A percentile compares a stretch with the other conserved stretches of the same genome.
Conservation (phyloP, 1,140 invertebrate species). For the Drosophila bocqueti region DNA sequence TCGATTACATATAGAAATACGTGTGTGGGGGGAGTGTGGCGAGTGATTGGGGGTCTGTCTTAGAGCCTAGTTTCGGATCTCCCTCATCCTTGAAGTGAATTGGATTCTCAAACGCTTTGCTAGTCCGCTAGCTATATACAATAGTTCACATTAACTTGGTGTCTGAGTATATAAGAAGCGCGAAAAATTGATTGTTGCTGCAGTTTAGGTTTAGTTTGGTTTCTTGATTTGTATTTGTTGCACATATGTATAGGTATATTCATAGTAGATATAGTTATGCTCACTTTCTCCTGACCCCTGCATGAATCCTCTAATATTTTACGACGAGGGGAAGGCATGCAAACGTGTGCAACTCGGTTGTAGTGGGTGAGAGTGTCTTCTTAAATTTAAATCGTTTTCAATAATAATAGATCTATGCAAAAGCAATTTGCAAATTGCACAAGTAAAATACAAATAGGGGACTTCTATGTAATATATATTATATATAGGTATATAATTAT, state of each 20-base stretch:
- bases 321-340: constrained; percentile 61
- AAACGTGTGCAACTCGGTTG: constrained; percentile 39
- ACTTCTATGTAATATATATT: constrained; percentile 23
- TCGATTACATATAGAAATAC: constrained; percentile 14
- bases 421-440: constrained; percentile 50
- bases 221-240: constrained; percentile 40
- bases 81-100: neutral
- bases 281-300: neutral
- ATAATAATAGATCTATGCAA: constrained; percentile 41
- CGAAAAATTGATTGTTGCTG: constrained; percentile 78
- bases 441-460: constrained; percentile 41
- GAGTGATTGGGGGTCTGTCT: constrained; percentile 5
- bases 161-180: constrained; percentile 62
- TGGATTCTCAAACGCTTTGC: constrained; percentile 7
- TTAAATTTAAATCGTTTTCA: constrained; percentile 24
- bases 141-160: constrained; percentile 29
- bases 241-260: constrained; percentile 36
- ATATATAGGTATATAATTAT: constrained; percentile 14
- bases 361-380: constrained; percentile 13
- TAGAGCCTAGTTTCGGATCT: constrained; percentile 18
- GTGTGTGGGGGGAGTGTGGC: constrained; percentile 9
- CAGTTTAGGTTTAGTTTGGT: constrained; percentile 38
- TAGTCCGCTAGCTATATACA: constrained; percentile 51
- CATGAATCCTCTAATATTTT: neutral
- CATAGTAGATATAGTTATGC: constrained; percentile 41